Evolutionary conservation across 2,797 vertebrate genomes (phyloP).

Genomic region (Lutra lutra): DNA sequence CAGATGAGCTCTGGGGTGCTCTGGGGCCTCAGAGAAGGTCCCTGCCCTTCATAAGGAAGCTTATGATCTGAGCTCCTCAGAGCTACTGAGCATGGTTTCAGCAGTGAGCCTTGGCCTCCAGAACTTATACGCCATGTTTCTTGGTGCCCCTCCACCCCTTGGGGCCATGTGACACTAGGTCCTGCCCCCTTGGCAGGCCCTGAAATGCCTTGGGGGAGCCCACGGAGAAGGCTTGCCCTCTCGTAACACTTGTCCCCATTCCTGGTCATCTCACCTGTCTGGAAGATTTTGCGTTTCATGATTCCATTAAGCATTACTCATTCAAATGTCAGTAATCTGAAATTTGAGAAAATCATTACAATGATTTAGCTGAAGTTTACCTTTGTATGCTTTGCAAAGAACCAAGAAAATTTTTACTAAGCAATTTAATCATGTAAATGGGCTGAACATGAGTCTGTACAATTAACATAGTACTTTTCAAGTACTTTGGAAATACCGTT

Average conservation of each 20-base stretch:
- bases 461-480: background rate
- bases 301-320: background rate
- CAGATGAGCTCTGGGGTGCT: background rate
- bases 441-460: background rate
- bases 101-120: background rate
- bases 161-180: background rate
- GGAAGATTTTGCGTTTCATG: background rate
- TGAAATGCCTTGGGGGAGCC: background rate
- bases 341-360: slow-evolving; percentile 8
- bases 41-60: background rate
- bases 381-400: background rate
- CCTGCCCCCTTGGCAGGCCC: background rate
- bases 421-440: background rate
- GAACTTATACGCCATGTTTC: background rate
- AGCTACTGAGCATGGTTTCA: background rate
- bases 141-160: background rate
- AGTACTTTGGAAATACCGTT: background rate
- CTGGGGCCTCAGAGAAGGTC: background rate
- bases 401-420: background rate
- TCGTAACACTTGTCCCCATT: background rate
- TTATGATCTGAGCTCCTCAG: background rate
- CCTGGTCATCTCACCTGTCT: background rate
- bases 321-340: background rate
- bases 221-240: background rate
- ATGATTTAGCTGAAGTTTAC: slow-evolving; percentile 13